Base-by-base conservation (phyloP, 2,888 invertebrate species). In the Andrena fulva region DNA sequence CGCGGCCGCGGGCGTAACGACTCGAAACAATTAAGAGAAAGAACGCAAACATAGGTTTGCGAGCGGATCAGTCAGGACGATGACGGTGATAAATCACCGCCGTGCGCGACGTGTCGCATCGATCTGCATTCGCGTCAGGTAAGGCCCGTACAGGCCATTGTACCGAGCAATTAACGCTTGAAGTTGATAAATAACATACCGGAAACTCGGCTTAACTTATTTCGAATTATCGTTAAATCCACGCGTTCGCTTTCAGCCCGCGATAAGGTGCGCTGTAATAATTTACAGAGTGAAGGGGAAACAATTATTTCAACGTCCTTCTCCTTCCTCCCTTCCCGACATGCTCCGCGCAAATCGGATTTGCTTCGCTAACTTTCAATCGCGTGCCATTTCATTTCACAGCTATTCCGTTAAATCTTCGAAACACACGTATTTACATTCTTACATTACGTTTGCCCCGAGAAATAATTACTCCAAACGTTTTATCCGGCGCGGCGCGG, bases 21-120 rank as follows among this genome's bases (percentile, higher is more conserved):
- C 27, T 72, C 82, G 35, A 63, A 67, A 82, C 75, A 85, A 87
- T 88, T 76, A 73, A 79, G 64, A 31, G 71, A 80, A 88, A 76
- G 81, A 69, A 73, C 52, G 60, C 64, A 66, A 72, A n/a, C 78
- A 71, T 70, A 82, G 81, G 80, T 78, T 82, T 48, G 64, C 60
- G 62, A 83, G 82, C 70, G 82, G 85, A 89, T 85, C 86, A 84
- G 82, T 80, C 82, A 70, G 79, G 24, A 52, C 77, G 73, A 80
- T 78, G 87, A 89, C 81, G 83, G 69, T 84, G 88, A 90, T 82
- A 86, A 89, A 90, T 89, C 76, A 84, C 73, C 70, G 66, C 62
- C 76, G 68, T 76, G 71, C 56, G 72, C 72, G 42, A 82, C 64
- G 74, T 69, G 54, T 62, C 52, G 66, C 67, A 77, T 85, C 71